These are phyloP conservation scores for Pollachius pollachius DNA, from an alignment of 2,113 vertebrate species.

Conservation along the genomic window DNA sequence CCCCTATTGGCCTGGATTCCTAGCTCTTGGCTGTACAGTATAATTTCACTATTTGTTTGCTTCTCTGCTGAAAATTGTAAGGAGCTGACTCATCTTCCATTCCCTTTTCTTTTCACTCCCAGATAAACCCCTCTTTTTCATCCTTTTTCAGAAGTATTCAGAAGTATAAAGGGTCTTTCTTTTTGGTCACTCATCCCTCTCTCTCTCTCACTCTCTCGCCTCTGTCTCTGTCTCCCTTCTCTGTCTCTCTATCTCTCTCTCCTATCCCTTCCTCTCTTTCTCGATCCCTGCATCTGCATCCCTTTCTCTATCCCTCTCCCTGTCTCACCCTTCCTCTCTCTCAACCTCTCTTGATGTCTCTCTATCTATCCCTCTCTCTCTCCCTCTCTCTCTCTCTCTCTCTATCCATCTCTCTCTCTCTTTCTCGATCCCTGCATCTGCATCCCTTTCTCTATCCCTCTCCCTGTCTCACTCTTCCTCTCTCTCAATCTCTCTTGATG, in stretches of 20 bases:
- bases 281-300: too few species aligned
- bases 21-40: conserved; percentile 52
- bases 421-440: conserved; percentile 43
- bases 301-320: not conserved
- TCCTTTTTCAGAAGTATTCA: too few species aligned
- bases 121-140: conserved; percentile 43
- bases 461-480: too few species aligned
- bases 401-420: conserved; percentile 39
- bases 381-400: not conserved
- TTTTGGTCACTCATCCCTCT: too few species aligned
- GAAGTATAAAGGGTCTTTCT: too few species aligned
- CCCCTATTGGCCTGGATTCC: conserved; percentile 55
- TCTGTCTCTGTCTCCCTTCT: too few species aligned
- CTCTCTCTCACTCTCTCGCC: too few species aligned
- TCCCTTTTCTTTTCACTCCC: conserved; percentile 40
- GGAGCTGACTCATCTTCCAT: conserved; percentile 61
- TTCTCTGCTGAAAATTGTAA: conserved; percentile 39
- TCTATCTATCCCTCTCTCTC: not conserved
- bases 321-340: not conserved
- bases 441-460: not conserved
- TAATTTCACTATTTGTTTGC: conserved; percentile 56
- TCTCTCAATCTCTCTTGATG: too few species aligned
- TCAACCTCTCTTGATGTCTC: not conserved
- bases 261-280: not conserved
- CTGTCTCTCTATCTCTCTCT: too few species aligned